Evolutionary conservation across 1,140 invertebrate species (phyloP).

Genomic region (Parasteatoda tepidariorum): DNA sequence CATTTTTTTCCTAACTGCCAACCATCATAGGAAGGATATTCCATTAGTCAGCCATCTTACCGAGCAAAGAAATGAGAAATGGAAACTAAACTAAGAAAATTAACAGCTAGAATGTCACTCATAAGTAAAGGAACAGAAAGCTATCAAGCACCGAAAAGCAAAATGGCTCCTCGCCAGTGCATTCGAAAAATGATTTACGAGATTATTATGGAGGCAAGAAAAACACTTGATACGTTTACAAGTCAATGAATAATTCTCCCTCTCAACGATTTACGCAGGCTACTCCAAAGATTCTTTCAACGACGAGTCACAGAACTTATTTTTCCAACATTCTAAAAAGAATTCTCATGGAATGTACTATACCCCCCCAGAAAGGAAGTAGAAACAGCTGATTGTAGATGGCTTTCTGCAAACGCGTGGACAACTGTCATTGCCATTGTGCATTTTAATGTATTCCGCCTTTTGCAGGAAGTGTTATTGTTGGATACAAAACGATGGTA

Average conservation of each 20-base stretch:
- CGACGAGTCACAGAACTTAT: neutral
- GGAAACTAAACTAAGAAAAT: too few relatives aligned
- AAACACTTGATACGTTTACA: slow-evolving; percentile 54
- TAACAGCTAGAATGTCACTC: too few relatives aligned
- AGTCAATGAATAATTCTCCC: slow-evolving; percentile 54
- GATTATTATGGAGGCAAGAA: slow-evolving; percentile 46
- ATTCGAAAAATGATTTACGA: slow-evolving; percentile 44
- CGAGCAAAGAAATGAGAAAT: too few relatives aligned
- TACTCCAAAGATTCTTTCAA: neutral
- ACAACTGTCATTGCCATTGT: slow-evolving; percentile 17
- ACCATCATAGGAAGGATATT: too few relatives aligned
- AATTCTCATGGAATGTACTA: slow-evolving; percentile 6
- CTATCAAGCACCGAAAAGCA: neutral
- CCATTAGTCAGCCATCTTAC: too few relatives aligned
- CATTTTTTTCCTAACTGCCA: too few relatives aligned
- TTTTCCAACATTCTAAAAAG: neutral
- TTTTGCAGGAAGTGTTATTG: slow-evolving; percentile 25
- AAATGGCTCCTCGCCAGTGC: slow-evolving; percentile 17
- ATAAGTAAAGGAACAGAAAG: neutral
- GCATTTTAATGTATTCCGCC: slow-evolving; percentile 28
- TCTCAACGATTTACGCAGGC: neutral
- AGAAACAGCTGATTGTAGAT: neutral
- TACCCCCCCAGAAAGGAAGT: too few relatives aligned
- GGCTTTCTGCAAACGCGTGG: neutral
- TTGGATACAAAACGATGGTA: slow-evolving; percentile 4